Percentiles rank a stretch among this genome's conserved stretches.
Conservation (phyloP, 2,888 invertebrate species). For the Pasiphila rectangulata region DNA sequence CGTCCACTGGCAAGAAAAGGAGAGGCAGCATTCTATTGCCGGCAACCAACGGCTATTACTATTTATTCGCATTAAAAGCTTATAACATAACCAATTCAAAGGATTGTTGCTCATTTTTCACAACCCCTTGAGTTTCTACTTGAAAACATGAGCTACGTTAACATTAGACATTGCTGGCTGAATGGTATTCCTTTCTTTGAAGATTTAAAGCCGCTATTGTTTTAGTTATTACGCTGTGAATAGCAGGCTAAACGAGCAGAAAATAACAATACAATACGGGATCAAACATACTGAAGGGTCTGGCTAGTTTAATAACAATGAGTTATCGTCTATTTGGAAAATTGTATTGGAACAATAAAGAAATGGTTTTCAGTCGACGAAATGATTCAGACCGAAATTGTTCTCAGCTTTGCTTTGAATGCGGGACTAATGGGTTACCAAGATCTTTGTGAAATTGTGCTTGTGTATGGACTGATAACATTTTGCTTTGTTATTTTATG, state of each 20-base stretch:
- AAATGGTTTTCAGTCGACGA: neutral
- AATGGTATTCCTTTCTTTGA: slow-evolving; percentile 11
- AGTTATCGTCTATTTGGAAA: slow-evolving; percentile 10
- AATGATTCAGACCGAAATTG: neutral
- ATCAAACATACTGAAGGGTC: slow-evolving; percentile 10
- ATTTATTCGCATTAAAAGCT: too few species aligned
- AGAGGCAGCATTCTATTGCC: too few species aligned
- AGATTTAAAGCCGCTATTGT: slow-evolving; percentile 7
- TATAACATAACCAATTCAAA: too few species aligned
- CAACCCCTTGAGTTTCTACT: neutral
- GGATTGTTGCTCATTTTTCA: too few species aligned
- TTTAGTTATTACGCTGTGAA: slow-evolving; percentile 17
- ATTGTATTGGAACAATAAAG: slow-evolving; percentile 5
- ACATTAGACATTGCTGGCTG: slow-evolving; percentile 11
- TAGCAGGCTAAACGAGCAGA: slow-evolving; percentile 2
- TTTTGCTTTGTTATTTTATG: too few species aligned
- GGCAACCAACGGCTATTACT: too few species aligned
- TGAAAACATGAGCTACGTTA: slow-evolving; percentile 8
- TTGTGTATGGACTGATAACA: neutral
- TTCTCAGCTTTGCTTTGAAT: neutral
- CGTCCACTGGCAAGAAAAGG: too few species aligned
- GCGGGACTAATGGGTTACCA: neutral
- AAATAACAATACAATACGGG: slow-evolving; percentile 18
- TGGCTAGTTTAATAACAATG: slow-evolving; percentile 6
- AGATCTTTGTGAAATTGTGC: neutral